Conservation (phyloP, 2,888 invertebrate genomes). For the Abrostola tripartita region DNA sequence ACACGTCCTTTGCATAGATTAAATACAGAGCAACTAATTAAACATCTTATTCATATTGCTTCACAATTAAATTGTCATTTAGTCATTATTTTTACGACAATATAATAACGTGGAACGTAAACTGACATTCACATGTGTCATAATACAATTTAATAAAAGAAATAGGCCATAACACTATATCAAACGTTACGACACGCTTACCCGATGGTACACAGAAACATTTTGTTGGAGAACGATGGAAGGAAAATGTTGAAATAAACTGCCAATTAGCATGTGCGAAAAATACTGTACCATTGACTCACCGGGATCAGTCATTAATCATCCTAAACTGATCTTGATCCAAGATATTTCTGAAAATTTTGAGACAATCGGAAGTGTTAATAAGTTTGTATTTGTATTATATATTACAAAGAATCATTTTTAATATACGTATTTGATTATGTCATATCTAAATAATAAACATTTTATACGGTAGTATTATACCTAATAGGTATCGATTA, state of each 20-base stretch:
- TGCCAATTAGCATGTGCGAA: conserved; percentile 49
- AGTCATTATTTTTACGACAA: conserved; percentile 55
- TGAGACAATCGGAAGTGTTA: conserved; percentile 18
- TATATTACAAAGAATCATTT: too few relatives aligned
- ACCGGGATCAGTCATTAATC: conserved; percentile 43
- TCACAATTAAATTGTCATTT: conserved; percentile 14
- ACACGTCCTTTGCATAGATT: conserved; percentile 6
- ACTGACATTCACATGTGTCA: conserved; percentile 45
- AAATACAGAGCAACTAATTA: conserved; percentile 1
- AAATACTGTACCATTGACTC: conserved; percentile 41
- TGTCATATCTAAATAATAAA: too few relatives aligned
- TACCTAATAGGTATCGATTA: too few relatives aligned
- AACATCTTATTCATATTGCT: background rate
- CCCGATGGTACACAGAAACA: conserved; percentile 28
- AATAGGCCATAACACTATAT: conserved; percentile 54
- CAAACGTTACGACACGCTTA: conserved; percentile 43
- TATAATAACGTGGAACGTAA: conserved; percentile 46
- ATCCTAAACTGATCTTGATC: conserved; percentile 46
- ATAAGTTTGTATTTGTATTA: background rate
- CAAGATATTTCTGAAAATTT: conserved; percentile 30
- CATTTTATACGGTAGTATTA: too few relatives aligned
- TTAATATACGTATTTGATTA: too few relatives aligned
- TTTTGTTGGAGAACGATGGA: conserved; percentile 36
- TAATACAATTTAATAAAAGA: conserved; percentile 56
- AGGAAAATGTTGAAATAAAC: conserved; percentile 45